Evolutionary conservation across 2,888 invertebrate species (phyloP).

Genomic region (Lasioglossum lativentre): DNA sequence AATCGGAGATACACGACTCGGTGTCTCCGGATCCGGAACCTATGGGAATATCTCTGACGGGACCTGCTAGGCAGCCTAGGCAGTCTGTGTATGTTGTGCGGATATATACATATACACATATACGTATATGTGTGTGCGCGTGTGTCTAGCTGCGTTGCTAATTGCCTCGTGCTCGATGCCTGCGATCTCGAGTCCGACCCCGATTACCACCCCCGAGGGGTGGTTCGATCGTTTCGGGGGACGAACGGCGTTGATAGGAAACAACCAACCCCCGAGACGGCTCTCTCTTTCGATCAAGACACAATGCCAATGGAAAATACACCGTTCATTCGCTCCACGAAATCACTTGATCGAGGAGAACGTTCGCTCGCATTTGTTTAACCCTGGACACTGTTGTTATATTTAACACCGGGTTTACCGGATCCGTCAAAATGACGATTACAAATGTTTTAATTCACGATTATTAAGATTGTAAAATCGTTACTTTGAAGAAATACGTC

Average conservation of each 20-base stretch:
- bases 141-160: slow-evolving; percentile 55
- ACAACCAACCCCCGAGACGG: not conserved
- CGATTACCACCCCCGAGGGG: slow-evolving; percentile 17
- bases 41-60: slow-evolving; percentile 62
- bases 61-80: slow-evolving; percentile 2
- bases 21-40: slow-evolving; percentile 40
- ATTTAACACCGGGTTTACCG: not conserved
- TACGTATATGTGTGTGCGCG: slow-evolving; percentile 8
- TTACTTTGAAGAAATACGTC: no score
- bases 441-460: not conserved
- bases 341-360: not conserved
- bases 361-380: no score
- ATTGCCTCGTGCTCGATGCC: slow-evolving; percentile 43
- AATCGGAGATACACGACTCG: slow-evolving; percentile 62
- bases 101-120: not conserved
- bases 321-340: not conserved
- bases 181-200: slow-evolving; percentile 33
- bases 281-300: not conserved
- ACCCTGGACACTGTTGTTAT: not conserved
- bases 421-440: no score
- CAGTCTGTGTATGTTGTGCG: not conserved
- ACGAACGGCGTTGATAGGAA: not conserved
- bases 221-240: slow-evolving; percentile 33
- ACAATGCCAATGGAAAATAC: not conserved
- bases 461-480: not conserved